Percentiles rank a stretch among this genome's conserved stretches.
phyloP scores from a whole-genome alignment of 2,113 vertebrate genomes.

The Indicator indicator region DNA sequence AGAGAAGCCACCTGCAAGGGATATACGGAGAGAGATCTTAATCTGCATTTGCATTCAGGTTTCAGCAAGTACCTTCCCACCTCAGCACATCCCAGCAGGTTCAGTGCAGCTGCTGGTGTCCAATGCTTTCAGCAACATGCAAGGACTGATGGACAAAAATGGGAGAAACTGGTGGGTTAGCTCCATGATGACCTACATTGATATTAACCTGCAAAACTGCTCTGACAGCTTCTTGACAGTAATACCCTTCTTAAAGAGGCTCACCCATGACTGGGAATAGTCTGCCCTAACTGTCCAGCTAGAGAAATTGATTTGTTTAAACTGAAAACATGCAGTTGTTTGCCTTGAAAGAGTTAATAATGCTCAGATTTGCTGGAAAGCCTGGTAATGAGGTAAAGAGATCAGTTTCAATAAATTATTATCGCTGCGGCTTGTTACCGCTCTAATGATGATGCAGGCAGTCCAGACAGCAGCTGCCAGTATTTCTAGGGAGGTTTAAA shows the following conservation, averaged over 20 bases:
- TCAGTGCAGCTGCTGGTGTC: not conserved
- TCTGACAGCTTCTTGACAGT: not conserved
- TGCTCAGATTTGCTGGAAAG: not conserved
- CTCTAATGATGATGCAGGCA: not conserved
- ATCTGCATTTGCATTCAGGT: not conserved
- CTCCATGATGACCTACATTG: fast-evolving
- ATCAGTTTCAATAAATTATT: not conserved
- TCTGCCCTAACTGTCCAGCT: not conserved
- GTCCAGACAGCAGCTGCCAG: not conserved
- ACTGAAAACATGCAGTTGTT: not conserved
- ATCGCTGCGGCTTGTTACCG: not conserved
- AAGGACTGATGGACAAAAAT: not conserved
- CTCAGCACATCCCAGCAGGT: fast-evolving
- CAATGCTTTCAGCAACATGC: fast-evolving
- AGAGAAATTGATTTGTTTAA: not conserved
- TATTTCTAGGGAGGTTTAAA: conserved; percentile 6
- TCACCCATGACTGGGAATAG: not conserved
- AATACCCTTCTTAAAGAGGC: not conserved
- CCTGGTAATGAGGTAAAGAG: not conserved
- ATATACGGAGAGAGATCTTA: not conserved
- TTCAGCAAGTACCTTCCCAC: not conserved
- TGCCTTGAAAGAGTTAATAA: not conserved
- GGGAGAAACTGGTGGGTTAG: not conserved
- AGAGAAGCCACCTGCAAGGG: not conserved
- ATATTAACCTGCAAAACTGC: not conserved